Evolutionary conservation across 2,888 invertebrate genomes (phyloP).

Genomic region (Himalopsyche tibetana): DNA sequence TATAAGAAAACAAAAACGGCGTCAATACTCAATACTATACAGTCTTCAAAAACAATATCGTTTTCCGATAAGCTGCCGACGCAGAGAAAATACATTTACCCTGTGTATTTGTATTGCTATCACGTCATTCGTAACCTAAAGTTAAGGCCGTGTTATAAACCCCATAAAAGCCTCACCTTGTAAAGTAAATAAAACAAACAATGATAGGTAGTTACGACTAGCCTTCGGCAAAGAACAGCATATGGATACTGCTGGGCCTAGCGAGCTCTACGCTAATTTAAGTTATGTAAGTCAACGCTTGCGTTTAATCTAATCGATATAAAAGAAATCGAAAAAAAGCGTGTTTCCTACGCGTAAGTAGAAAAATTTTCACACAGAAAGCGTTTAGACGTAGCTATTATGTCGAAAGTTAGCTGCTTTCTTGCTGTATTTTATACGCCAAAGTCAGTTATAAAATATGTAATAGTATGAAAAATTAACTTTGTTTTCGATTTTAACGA

Average conservation of each 20-base stretch:
- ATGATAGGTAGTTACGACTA: neutral
- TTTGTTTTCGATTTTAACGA: no score
- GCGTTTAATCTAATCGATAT: neutral
- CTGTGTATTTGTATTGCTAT: no score
- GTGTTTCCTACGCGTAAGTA: neutral
- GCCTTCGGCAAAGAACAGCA: neutral
- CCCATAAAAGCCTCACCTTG: slow-evolving; percentile 10
- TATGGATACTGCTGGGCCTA: neutral
- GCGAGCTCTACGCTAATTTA: neutral
- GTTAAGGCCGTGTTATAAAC: neutral
- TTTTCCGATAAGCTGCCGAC: no score
- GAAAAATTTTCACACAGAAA: neutral
- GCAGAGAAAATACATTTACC: no score
- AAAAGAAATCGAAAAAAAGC: neutral
- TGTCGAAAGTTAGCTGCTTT: no score
- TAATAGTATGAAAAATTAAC: no score
- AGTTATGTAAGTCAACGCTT: neutral
- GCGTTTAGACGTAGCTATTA: neutral
- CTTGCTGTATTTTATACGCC: no score
- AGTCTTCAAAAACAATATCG: no score
- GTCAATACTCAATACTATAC: no score
- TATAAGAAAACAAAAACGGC: no score
- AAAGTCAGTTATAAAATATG: no score
- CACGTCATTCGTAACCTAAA: no score
- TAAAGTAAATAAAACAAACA: slow-evolving; percentile 5